Evolutionary conservation across 2,113 vertebrate genomes (phyloP).

Genomic region (Peucedramus taeniatus): DNA sequence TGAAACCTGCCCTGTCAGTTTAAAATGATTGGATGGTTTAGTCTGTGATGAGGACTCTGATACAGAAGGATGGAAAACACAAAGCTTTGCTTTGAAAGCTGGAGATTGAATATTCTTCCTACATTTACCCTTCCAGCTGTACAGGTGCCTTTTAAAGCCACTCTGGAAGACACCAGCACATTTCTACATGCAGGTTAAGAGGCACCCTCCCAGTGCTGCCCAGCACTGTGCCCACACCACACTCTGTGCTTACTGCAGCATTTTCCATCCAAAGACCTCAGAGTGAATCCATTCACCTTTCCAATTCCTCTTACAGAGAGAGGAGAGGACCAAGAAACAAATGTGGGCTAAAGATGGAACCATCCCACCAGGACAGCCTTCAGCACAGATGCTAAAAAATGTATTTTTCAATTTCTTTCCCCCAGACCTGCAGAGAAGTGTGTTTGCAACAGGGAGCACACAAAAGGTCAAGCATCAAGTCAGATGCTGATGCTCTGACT

Average conservation of each 20-base stretch:
- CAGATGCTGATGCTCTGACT: not conserved
- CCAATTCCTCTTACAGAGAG: not conserved
- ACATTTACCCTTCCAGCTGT: not conserved
- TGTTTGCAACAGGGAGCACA: not conserved
- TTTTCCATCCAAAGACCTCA: not conserved
- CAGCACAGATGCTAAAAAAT: not conserved
- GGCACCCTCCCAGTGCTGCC: fast-evolving
- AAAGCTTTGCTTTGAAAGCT: not conserved
- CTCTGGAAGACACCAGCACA: not conserved
- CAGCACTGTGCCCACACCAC: not conserved
- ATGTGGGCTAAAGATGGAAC: not conserved
- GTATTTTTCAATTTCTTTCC: not conserved
- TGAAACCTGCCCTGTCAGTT: not conserved
- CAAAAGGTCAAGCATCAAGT: not conserved
- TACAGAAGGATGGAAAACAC: not conserved
- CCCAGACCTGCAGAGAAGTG: not conserved
- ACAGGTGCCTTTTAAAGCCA: not conserved
- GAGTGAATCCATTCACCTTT: not conserved
- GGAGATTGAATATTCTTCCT: not conserved
- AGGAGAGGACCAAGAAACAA: not conserved
- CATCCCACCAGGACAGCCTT: fast-evolving
- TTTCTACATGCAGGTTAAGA: not conserved
- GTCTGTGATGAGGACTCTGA: fast-evolving
- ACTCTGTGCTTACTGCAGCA: not conserved
- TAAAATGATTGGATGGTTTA: not conserved